Evolutionary conservation across 2,888 invertebrate genomes (phyloP), one percentile per base, ranked within the genome.

Genomic region (Pachliopta kotzebuea): DNA sequence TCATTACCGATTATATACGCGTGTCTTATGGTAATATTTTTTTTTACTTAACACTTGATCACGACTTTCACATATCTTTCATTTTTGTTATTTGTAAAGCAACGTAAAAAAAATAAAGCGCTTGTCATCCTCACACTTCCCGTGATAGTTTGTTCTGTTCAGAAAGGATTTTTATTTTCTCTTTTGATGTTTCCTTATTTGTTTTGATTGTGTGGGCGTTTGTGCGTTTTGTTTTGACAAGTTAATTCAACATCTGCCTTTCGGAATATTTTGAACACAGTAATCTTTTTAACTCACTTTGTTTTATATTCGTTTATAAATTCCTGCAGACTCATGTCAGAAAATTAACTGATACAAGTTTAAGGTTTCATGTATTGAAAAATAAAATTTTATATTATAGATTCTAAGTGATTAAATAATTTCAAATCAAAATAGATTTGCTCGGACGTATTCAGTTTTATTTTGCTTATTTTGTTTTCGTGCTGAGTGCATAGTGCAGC

Each of bases 221-320:
- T 62, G 69, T 45, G 62, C 45, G 62, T 54, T 65, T 56, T 69
- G 69, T 70, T 68, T 69, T 72, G 68, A 69, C 62, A 56, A 54
- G 61, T 67, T 67, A 69, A 70, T 71, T 64, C 60, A 67, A 68
- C 69, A 67, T 67, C 62, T 70, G 69, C 56, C 21, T 57, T n/a
- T 31, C 58, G 26, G 62, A 56, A 60, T 65, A 68, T 69, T 67
- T 68, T 61, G 62, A 52, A 65, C 66, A 67, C 59, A 65, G 66
- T 50, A 56, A 58, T 56, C 18, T 23, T 55, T 58, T 56, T 14
- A 50, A 59, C 65, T 23, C 17, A 21, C 23, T 56, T 56, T 49
- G 8, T 55, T 50, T 63, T 60, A 60, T 31, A 20, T 49, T 23
- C 26, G 8, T 64, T 57, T 21, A 56, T 56, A 31, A 18, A 18